phyloP scores from a whole-genome alignment of 2,888 invertebrate species.

The Rosalia funebris region DNA sequence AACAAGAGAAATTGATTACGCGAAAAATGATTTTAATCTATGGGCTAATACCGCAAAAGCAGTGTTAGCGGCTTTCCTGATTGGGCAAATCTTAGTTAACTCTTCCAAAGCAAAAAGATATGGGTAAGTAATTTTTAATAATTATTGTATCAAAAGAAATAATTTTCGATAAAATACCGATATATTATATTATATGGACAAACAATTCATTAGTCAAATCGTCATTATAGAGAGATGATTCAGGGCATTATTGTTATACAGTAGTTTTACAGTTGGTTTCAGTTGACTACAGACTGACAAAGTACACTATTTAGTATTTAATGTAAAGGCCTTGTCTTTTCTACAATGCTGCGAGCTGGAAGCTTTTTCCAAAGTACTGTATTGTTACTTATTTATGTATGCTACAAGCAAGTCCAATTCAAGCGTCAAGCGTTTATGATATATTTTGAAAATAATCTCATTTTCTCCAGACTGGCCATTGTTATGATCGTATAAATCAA shows the following conservation, averaged over 20 bases:
- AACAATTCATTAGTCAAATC: too few species aligned
- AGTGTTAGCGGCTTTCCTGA: constrained; percentile 29
- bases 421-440: too few species aligned
- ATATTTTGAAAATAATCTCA: too few species aligned
- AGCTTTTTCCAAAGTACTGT: too few species aligned
- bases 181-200: too few species aligned
- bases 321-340: too few species aligned
- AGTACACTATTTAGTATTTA: too few species aligned
- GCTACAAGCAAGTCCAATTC: too few species aligned
- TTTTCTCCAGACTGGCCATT: too few species aligned
- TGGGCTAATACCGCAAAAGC: constrained; percentile 31
- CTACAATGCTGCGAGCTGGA: too few species aligned
- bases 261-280: neutral
- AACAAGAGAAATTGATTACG: neutral
- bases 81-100: constrained; percentile 33
- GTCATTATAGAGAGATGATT: neutral
- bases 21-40: constrained; percentile 8
- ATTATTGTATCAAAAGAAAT: neutral
- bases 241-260: neutral
- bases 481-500: neutral
- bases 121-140: constrained; percentile 24
- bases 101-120: constrained; percentile 30
- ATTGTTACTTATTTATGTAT: too few species aligned
- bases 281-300: neutral
- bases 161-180: too few species aligned